Evolutionary conservation across 1,140 invertebrate genomes (phyloP).

Genomic region (Drosophila kikkawai): DNA sequence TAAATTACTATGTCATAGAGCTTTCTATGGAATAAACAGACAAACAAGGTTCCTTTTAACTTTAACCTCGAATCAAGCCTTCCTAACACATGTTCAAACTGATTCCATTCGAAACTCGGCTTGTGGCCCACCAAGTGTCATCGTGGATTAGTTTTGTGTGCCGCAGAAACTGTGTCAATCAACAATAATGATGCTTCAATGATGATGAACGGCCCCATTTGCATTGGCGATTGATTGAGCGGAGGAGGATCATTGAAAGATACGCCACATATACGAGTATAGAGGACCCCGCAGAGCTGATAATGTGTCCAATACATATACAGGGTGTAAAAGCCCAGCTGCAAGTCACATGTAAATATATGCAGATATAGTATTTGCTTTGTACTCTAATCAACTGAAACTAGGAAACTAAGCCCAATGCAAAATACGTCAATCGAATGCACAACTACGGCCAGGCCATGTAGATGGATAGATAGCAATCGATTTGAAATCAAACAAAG

Average conservation of each 20-base stretch:
- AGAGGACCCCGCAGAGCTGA: constrained; percentile 51
- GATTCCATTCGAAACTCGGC: background rate
- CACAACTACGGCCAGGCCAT: constrained; percentile 13
- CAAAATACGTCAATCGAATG: constrained; percentile 50
- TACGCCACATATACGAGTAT: constrained; percentile 20
- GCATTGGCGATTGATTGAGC: constrained; percentile 40
- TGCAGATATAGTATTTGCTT: constrained; percentile 43
- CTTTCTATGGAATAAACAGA: background rate
- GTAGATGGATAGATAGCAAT: constrained; percentile 34
- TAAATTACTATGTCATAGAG: background rate
- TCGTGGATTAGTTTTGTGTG: constrained; percentile 44
- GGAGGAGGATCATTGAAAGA: constrained; percentile 46
- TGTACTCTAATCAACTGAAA: constrained; percentile 46
- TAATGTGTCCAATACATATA: constrained; percentile 3
- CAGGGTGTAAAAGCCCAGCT: constrained; percentile 25
- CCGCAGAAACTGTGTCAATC: constrained; percentile 47
- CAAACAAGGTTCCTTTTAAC: background rate
- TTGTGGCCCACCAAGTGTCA: constrained; percentile 30
- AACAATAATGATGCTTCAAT: constrained; percentile 41
- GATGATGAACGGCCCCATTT: constrained; percentile 41
- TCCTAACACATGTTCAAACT: background rate
- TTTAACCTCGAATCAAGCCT: background rate
- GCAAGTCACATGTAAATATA: constrained; percentile 11
- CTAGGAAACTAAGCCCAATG: constrained; percentile 52
- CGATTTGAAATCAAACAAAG: constrained; percentile 46